phyloP scores from a whole-genome alignment of 2,797 vertebrate genomes.

The Momotus momota region DNA sequence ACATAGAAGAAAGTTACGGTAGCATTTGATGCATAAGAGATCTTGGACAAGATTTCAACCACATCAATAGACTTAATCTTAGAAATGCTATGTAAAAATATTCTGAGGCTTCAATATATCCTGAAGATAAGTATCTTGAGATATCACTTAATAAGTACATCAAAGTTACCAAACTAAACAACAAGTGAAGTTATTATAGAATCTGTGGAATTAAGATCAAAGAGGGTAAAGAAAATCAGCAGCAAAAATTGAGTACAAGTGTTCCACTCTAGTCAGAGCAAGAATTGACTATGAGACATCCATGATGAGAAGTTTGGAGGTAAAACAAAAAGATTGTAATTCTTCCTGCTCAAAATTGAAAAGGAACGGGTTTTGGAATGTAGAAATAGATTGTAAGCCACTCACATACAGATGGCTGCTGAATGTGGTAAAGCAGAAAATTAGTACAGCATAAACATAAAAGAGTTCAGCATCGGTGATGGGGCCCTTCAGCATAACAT shows the following conservation, averaged over 20 bases:
- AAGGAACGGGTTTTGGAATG: conserved; percentile 1
- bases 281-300: background rate
- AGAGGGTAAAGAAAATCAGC: conserved; percentile 7
- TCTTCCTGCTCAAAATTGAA: conserved; percentile 15
- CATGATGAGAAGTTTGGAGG: background rate
- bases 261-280: conserved; percentile 6
- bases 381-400: conserved; percentile 2
- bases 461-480: conserved; percentile 23
- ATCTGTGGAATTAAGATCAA: conserved; percentile 16
- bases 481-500: background rate
- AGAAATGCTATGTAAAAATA: conserved; percentile 36
- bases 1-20: background rate
- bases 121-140: conserved; percentile 27
- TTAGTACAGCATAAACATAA: conserved; percentile 35
- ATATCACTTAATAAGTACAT: conserved; percentile 7
- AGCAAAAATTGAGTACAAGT: conserved; percentile 18
- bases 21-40: background rate
- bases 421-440: conserved; percentile 30
- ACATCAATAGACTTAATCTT: background rate
- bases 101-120: conserved; percentile 3
- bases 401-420: conserved; percentile 33
- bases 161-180: conserved; percentile 12
- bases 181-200: background rate
- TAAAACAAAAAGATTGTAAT: conserved; percentile 24
- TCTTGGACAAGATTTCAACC: conserved; percentile 12